Percentiles rank a stretch among this genome's conserved stretches.
phyloP scores from a whole-genome alignment of 1,140 invertebrate species.

The Macrotrachela quadricornifera region DNA sequence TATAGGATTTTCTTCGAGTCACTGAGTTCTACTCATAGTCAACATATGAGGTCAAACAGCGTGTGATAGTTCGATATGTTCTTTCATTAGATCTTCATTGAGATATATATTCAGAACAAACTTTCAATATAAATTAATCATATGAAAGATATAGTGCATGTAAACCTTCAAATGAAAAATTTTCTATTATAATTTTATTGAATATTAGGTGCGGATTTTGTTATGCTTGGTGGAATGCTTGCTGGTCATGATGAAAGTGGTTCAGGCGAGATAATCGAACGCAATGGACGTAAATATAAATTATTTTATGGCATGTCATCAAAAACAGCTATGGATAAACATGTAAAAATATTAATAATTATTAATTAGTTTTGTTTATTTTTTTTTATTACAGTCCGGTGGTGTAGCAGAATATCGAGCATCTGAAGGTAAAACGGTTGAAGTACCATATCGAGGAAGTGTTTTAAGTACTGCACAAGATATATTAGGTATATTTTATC shows the following conservation, averaged over 20 bases:
- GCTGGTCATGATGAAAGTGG: conserved; percentile 77
- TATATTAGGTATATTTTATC: conserved; percentile 35
- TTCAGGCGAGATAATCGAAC: conserved; percentile 54
- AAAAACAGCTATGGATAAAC: conserved; percentile 71
- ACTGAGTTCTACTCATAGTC: too few species aligned
- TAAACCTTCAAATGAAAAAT: too few species aligned
- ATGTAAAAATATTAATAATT: conserved; percentile 43
- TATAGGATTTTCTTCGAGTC: too few species aligned
- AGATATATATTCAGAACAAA: too few species aligned
- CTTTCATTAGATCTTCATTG: too few species aligned
- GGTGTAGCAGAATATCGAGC: conserved; percentile 46
- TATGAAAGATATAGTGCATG: too few species aligned
- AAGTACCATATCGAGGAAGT: conserved; percentile 62
- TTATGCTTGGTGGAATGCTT: conserved; percentile 87
- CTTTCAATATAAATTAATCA: too few species aligned
- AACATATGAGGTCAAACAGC: too few species aligned
- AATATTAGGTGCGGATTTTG: conserved; percentile 67
- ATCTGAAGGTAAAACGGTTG: conserved; percentile 77
- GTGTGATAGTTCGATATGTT: too few species aligned
- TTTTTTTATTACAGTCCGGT: too few species aligned
- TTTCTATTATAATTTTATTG: too few species aligned
- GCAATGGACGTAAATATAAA: conserved; percentile 62
- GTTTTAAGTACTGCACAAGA: conserved; percentile 60
- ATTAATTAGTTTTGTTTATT: too few species aligned
- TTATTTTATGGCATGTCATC: conserved; percentile 92